Conservation (phyloP, 2,888 invertebrate species). For the Hirtodrosophila trivittata region DNA sequence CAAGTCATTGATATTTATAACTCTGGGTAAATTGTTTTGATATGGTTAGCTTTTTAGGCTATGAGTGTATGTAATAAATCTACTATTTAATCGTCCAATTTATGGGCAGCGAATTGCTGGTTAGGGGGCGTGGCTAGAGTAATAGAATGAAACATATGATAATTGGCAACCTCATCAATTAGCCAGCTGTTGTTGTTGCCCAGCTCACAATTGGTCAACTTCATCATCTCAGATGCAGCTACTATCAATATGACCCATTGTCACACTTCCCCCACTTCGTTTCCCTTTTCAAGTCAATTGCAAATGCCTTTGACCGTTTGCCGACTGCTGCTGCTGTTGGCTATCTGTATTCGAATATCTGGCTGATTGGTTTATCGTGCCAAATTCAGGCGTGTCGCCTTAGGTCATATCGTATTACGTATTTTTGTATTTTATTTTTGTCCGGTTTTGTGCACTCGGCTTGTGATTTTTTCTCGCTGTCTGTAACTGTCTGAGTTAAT, state of each 20-base stretch:
- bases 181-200: conserved; percentile 21
- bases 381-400: conserved; percentile 76
- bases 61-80: conserved; percentile 54
- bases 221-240: conserved; percentile 5
- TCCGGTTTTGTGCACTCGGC: conserved; percentile 32
- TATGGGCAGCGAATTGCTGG: conserved; percentile 39
- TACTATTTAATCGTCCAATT: conserved; percentile 52
- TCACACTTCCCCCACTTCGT: conserved; percentile 3
- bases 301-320: conserved; percentile 23
- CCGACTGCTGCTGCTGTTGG: conserved; percentile 52
- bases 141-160: conserved; percentile 39
- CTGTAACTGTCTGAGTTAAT: conserved; percentile 47
- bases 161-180: conserved; percentile 51
- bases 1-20: conserved; percentile 48
- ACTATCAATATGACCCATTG: conserved; percentile 33
- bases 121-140: conserved; percentile 28
- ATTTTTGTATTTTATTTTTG: conserved; percentile 12
- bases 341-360: conserved; percentile 42
- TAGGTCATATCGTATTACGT: conserved; percentile 62
- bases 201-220: conserved; percentile 16
- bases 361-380: conserved; percentile 80
- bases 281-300: neutral
- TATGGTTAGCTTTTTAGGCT: conserved; percentile 27
- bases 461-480: conserved; percentile 17
- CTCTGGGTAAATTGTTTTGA: conserved; percentile 51